Conservation (phyloP, 1,140 invertebrate species). For the Aporrectodea caliginosa region DNA sequence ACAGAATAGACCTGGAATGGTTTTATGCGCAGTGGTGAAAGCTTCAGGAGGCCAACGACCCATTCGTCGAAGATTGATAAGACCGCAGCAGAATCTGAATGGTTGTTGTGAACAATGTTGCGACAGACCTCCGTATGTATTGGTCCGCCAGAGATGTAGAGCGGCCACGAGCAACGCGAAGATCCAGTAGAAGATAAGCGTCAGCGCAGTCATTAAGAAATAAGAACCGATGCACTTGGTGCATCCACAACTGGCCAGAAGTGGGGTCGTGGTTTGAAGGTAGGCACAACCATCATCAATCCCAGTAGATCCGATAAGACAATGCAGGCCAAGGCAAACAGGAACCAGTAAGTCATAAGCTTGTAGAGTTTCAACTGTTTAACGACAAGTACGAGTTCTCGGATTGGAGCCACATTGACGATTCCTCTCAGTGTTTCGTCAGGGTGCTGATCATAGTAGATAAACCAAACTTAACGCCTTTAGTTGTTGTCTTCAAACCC, state of each 20-base stretch:
- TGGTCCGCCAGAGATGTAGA: constrained; percentile 14
- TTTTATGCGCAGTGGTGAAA: background rate
- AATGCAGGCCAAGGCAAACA: background rate
- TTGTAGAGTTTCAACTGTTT: too few species aligned
- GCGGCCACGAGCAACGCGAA: background rate
- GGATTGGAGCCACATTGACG: too few species aligned
- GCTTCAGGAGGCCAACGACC: background rate
- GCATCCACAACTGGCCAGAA: background rate
- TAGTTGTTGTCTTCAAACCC: too few species aligned
- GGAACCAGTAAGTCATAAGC: background rate
- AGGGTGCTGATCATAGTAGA: too few species aligned
- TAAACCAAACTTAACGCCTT: too few species aligned
- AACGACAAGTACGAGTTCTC: too few species aligned
- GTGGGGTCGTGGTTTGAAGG: too few species aligned
- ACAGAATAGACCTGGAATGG: background rate
- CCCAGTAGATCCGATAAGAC: background rate
- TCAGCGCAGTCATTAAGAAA: constrained; percentile 18
- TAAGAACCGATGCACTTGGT: constrained; percentile 2
- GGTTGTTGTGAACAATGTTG: background rate
- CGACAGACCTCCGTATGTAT: constrained; percentile 21
- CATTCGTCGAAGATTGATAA: constrained; percentile 4
- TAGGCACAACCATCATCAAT: too few species aligned
- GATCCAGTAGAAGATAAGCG: constrained; percentile 27
- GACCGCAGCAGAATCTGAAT: background rate
- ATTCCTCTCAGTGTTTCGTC: too few species aligned